Conservation (phyloP, 2,888 invertebrate species). For the Drosophila lacicola region DNA sequence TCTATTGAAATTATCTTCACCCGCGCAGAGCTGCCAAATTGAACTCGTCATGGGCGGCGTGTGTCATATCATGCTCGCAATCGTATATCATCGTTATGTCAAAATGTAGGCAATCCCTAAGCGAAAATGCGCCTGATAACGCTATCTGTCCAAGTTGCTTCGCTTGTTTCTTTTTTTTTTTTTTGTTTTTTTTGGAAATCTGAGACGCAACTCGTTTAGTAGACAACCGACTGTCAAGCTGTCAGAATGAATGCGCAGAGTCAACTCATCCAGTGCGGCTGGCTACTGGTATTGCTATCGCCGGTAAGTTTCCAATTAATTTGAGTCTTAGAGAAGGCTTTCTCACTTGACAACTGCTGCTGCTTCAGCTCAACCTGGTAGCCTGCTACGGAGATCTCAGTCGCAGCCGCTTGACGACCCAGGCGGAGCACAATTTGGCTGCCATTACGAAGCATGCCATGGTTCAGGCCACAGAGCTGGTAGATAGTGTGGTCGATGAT, state of each 20-base stretch:
- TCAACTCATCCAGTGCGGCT: conserved; percentile 6
- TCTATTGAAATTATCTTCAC: conserved; percentile 24
- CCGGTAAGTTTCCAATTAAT: conserved; percentile 38
- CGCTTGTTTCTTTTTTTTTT: background rate
- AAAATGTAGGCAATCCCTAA: conserved; percentile 25
- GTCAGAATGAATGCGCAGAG: conserved; percentile 33
- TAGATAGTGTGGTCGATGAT: conserved; percentile 63
- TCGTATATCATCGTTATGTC: conserved; percentile 37
- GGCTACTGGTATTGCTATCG: conserved; percentile 14
- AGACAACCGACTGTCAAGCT: conserved; percentile 38
- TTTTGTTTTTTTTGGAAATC: background rate
- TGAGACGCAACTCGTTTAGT: conserved; percentile 34
- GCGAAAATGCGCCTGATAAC: conserved; percentile 48
- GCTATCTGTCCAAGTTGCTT: conserved; percentile 35
- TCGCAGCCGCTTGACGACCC: conserved; percentile 45
- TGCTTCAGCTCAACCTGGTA: background rate
- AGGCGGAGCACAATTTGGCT: conserved; percentile 56
- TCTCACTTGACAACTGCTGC: background rate
- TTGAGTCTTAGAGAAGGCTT: background rate
- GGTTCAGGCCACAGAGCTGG: conserved; percentile 52
- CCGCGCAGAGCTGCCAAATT: background rate
- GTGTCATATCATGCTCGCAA: conserved; percentile 37
- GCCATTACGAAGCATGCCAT: conserved; percentile 53
- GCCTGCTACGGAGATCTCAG: conserved; percentile 50
- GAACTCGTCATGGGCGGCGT: conserved; percentile 24